Conservation (phyloP, 2,888 invertebrate genomes). For the Mantis religiosa region DNA sequence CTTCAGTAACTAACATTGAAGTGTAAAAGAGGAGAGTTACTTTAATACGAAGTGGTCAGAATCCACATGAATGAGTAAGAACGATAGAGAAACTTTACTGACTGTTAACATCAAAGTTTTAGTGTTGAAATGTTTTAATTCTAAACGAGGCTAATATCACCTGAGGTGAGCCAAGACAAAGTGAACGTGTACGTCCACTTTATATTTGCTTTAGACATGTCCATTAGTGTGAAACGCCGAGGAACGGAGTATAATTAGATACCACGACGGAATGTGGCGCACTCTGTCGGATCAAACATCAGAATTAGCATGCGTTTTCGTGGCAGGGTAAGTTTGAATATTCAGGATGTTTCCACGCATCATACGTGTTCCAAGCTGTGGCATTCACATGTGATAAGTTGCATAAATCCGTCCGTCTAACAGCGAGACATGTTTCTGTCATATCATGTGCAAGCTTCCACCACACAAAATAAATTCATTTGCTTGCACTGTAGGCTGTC, state of each 20-base stretch:
- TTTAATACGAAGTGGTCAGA: no score
- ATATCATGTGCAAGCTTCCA: neutral
- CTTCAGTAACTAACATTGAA: no score
- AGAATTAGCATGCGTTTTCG: neutral
- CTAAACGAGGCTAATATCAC: no score
- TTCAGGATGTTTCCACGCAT: neutral
- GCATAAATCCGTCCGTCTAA: neutral
- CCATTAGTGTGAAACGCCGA: neutral
- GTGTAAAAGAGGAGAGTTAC: no score
- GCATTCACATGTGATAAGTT: neutral
- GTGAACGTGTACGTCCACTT: neutral
- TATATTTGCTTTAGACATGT: neutral
- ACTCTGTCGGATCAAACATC: neutral
- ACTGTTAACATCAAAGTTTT: no score
- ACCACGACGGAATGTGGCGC: neutral
- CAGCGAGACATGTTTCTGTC: neutral
- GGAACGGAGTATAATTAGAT: neutral
- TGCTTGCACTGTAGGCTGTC: neutral
- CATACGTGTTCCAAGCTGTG: neutral
- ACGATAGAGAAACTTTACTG: no score
- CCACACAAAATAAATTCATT: neutral
- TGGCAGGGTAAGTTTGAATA: neutral
- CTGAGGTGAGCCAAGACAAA: neutral
- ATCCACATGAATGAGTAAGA: no score
- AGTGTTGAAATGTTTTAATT: no score